Evolutionary conservation across 2,797 vertebrate genomes (phyloP), one percentile per base, ranked within the genome.

Genomic region (Molossus molossus): DNA sequence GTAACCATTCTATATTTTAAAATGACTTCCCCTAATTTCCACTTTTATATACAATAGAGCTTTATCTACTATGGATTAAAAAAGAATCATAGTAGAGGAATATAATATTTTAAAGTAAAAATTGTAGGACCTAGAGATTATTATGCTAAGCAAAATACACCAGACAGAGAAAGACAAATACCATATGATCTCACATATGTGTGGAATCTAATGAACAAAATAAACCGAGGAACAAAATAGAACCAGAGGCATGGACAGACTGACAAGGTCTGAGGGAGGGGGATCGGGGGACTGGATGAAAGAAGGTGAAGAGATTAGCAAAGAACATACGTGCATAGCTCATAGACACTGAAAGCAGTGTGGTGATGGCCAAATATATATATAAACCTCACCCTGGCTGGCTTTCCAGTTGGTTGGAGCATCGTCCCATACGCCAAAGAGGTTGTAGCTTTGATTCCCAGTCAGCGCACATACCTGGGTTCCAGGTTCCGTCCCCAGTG

Each of bases 21-120:
- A 94, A 87, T 73, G 50, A 48, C 21, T 72, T 85, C 0, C 20
- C 4, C 95, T 91, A 70, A 75, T 62, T 90, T 96, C 27, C 4
- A 65, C 9, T 91, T 67, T 82, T 15, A 37, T 40, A 21, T 45
- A 53, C 4, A 76, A 6, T 50, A 60, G 21, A 33, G 0, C 9
- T 86, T 90, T 90, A 3, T 17, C 14, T 80, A 15, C 20, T 6
- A 17, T 48, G 64, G 12, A n/a, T 72, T 92, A 6, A 73, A 79
- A 23, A 72, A 70, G 87, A 37, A 40, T 37, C n/a, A 33, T 50
- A 81, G 21, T 73, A 85, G 9, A 40, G 15, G 14, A 70, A 57
- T 57, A 87, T 40, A 62, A 33, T 73, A 53, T 9, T 64, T 67
- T 48, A 90, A 18, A 29, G 29, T 14, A 82, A 89, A 79, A 79